Percentiles rank a stretch among this genome's conserved stretches.
These are phyloP conservation scores for Eueides isabella DNA, from an alignment of 1,140 invertebrate genomes.

Conservation along the genomic window DNA sequence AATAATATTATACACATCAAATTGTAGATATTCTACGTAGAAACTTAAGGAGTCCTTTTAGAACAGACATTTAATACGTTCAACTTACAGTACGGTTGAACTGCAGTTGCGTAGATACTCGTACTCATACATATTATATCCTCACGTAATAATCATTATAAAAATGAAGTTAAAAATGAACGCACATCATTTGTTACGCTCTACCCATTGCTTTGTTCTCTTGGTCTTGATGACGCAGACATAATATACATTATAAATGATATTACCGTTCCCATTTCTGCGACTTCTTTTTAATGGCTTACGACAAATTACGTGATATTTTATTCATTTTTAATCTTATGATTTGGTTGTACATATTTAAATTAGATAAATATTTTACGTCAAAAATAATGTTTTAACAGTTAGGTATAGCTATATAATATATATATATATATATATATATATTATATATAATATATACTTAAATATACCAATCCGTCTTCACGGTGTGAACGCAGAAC, in stretches of 20 bases:
- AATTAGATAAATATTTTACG: neutral
- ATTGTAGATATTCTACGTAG: no score
- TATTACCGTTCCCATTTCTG: slow-evolving; percentile 27
- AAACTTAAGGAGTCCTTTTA: neutral
- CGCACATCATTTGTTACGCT: slow-evolving; percentile 40
- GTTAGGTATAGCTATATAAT: no score
- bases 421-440: no score
- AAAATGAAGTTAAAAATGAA: slow-evolving; percentile 37
- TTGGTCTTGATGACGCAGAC: slow-evolving; percentile 32
- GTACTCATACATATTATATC: slow-evolving; percentile 10
- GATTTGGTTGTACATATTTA: neutral
- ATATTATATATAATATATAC: no score
- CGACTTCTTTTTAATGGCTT: neutral
- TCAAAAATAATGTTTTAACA: no score
- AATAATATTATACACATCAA: no score
- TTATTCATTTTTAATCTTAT: neutral
- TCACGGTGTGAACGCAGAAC: no score
- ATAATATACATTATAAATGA: slow-evolving; percentile 17
- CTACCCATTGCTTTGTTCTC: slow-evolving; percentile 33
- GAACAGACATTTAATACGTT: neutral
- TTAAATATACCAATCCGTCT: no score
- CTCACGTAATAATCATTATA: slow-evolving; percentile 35
- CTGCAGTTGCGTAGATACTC: slow-evolving; percentile 9
- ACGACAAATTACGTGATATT: neutral
- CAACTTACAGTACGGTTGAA: neutral